Conservation (phyloP, 2,797 vertebrate species). For the Brotogeris chrysoptera region DNA sequence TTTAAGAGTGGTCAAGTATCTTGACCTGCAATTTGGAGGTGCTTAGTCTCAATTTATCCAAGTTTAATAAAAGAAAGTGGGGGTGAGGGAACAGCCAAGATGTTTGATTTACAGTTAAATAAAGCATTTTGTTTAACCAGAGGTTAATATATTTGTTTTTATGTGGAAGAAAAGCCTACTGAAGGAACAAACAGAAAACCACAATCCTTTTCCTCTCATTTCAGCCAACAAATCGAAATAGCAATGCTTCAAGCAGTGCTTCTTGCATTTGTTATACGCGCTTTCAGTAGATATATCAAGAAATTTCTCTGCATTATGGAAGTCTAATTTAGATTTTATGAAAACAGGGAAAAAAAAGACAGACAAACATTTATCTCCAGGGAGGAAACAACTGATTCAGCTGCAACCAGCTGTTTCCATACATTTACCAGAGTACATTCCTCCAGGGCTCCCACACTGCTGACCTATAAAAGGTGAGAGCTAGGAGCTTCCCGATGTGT, state of each 20-base stretch:
- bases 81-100: neutral
- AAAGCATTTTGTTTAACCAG: neutral
- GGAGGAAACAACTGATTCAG: conserved; percentile 51
- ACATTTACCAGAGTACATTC: conserved; percentile 46
- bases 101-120: neutral
- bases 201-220: neutral
- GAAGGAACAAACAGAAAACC: neutral
- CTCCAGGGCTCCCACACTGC: neutral
- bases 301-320: neutral
- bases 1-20: neutral
- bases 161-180: neutral
- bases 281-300: neutral
- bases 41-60: neutral
- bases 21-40: conserved; percentile 16
- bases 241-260: neutral
- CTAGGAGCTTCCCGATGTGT: neutral
- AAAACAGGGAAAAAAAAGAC: neutral
- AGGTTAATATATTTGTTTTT: neutral
- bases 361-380: conserved; percentile 32
- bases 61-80: neutral
- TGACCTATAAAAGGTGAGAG: conserved; percentile 43
- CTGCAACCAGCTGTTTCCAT: conserved; percentile 48
- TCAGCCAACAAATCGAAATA: neutral
- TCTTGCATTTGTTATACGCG: neutral
- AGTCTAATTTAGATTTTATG: conserved; percentile 12